Evolutionary conservation across 2,888 invertebrate species (phyloP).

Genomic region (Drosophila pseudotakahashii): DNA sequence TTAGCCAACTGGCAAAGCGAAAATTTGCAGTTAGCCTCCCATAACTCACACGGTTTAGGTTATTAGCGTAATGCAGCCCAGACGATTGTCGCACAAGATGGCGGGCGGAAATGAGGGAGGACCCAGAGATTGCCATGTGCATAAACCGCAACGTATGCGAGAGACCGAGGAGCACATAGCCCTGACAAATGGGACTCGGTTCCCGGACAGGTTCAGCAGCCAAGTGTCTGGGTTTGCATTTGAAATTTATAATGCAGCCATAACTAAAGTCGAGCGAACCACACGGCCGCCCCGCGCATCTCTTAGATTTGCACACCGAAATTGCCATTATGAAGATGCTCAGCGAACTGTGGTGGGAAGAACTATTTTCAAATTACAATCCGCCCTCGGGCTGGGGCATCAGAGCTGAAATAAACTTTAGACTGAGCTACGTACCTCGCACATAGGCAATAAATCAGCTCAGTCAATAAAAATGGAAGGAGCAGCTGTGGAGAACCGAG

Average conservation of each 20-base stretch:
- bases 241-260: constrained; percentile 74
- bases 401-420: constrained; percentile 21
- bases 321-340: constrained; percentile 66
- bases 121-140: constrained; percentile 71
- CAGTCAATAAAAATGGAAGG: constrained; percentile 30
- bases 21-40: constrained; percentile 48
- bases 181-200: constrained; percentile 72
- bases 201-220: constrained; percentile 46
- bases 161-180: constrained; percentile 55
- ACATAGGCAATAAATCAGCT: constrained; percentile 31
- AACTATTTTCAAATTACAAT: constrained; percentile 49
- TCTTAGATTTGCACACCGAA: constrained; percentile 61
- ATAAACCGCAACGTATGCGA: constrained; percentile 75
- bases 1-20: constrained; percentile 18
- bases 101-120: constrained; percentile 16
- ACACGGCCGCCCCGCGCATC: constrained; percentile 7
- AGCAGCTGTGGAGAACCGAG: constrained; percentile 22
- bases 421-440: constrained; percentile 20
- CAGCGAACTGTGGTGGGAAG: constrained; percentile 53
- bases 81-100: constrained; percentile 65
- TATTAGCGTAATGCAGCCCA: constrained; percentile 75
- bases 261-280: constrained; percentile 56
- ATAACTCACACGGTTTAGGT: constrained; percentile 74
- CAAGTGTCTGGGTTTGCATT: constrained; percentile 69
- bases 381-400: constrained; percentile 24